Percentiles rank a stretch among this genome's conserved stretches.
phyloP scores from a whole-genome alignment of 1,140 invertebrate genomes.

The Cherax destructor region DNA sequence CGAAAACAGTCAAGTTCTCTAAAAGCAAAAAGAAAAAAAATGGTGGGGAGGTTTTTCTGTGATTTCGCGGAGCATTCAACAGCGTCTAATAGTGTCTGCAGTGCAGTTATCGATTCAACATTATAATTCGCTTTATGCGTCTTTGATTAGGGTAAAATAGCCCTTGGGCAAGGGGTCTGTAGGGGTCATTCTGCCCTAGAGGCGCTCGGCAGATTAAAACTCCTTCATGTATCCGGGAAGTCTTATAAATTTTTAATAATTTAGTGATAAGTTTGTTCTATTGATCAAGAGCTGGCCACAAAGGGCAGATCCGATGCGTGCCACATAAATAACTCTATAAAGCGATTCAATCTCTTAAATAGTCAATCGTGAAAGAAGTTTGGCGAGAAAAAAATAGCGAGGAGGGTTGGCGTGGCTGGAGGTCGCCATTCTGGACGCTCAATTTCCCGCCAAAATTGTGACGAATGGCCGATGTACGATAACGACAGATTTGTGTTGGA shows the following conservation, averaged over 20 bases:
- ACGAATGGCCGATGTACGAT: background rate
- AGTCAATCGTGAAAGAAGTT: background rate
- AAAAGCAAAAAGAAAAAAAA: background rate
- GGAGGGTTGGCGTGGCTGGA: background rate
- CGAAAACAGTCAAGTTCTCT: background rate
- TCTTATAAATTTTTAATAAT: slow-evolving; percentile 40
- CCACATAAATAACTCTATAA: slow-evolving; percentile 17
- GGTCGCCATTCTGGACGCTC: background rate
- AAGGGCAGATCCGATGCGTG: slow-evolving; percentile 11
- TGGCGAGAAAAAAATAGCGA: background rate
- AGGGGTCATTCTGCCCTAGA: background rate
- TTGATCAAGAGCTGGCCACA: slow-evolving; percentile 1
- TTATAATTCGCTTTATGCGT: background rate
- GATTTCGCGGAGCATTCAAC: background rate
- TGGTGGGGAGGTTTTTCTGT: background rate
- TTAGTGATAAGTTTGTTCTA: slow-evolving; percentile 30
- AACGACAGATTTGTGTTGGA: background rate
- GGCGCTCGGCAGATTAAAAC: background rate
- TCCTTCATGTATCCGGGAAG: background rate
- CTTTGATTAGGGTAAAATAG: background rate
- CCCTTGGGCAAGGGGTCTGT: background rate
- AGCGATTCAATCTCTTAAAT: slow-evolving; percentile 22
- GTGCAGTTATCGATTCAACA: slow-evolving; percentile 3
- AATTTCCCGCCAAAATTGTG: slow-evolving; percentile 21
- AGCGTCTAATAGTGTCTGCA: background rate